Conservation (phyloP, 1,140 invertebrate genomes). For the Papilio machaon region DNA sequence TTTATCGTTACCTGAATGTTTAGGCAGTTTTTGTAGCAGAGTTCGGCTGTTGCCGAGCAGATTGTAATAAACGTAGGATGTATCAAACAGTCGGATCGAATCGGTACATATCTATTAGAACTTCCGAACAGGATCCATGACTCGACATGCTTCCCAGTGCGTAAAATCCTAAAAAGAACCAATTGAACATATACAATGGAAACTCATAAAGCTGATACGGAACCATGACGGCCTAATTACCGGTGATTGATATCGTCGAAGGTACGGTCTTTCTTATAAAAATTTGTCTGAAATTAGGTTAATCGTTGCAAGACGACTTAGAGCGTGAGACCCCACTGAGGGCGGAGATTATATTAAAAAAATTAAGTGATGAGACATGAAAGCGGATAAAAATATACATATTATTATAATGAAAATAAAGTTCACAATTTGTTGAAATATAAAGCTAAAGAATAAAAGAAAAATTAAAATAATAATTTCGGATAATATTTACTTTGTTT, state of each 20-base stretch:
- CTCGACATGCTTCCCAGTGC: slow-evolving; percentile 59
- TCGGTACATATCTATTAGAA: slow-evolving; percentile 66
- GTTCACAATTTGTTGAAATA: too few species aligned
- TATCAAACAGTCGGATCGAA: slow-evolving; percentile 66
- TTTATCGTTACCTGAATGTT: slow-evolving; percentile 67
- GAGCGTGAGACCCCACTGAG: background rate
- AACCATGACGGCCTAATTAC: slow-evolving; percentile 57
- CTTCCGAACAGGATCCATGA: slow-evolving; percentile 47
- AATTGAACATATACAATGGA: slow-evolving; percentile 57
- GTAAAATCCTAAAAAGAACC: slow-evolving; percentile 63
- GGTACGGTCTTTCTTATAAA: slow-evolving; percentile 35
- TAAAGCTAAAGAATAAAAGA: too few species aligned
- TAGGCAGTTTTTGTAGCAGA: slow-evolving; percentile 55
- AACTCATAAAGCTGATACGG: slow-evolving; percentile 53
- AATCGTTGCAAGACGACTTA: slow-evolving; percentile 6
- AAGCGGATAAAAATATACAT: background rate
- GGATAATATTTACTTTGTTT: too few species aligned
- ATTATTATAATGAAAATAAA: background rate
- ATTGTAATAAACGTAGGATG: slow-evolving; percentile 61
- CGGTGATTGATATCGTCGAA: slow-evolving; percentile 60
- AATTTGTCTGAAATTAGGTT: slow-evolving; percentile 4
- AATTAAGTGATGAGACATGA: background rate
- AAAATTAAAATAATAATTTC: too few species aligned
- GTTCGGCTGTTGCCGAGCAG: slow-evolving; percentile 48
- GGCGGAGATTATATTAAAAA: background rate